Conservation (phyloP, 2,797 vertebrate genomes). For the Silurus aristotelis region DNA sequence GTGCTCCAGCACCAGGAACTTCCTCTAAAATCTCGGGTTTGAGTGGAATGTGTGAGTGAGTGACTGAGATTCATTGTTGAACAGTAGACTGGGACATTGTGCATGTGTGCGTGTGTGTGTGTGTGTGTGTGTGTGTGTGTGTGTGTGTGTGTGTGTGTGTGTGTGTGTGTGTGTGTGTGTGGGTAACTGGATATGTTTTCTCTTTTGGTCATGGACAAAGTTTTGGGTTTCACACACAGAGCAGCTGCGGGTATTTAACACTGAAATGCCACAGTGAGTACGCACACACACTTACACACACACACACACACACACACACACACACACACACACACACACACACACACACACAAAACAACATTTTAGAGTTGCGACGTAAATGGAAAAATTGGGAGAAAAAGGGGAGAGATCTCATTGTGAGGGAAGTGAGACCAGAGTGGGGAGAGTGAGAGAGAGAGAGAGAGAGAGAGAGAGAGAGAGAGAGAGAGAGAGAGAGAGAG, state of each 20-base stretch:
- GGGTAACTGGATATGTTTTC: slow-evolving; percentile 42
- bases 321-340: not conserved
- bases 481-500: slow-evolving; percentile 38
- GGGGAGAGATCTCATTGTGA: slow-evolving; percentile 1
- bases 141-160: not conserved
- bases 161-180: slow-evolving; percentile 10
- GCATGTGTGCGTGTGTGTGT: not conserved
- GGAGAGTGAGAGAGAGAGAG: slow-evolving; percentile 37
- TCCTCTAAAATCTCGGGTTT: not conserved
- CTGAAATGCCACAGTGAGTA: slow-evolving; percentile 62
- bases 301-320: not conserved
- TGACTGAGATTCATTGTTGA: not conserved
- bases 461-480: no score
- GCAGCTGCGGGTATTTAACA: slow-evolving; percentile 78
- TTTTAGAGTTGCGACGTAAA: slow-evolving; percentile 70
- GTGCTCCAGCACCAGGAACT: not conserved
- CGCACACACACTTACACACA: slow-evolving; percentile 51
- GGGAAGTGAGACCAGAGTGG: slow-evolving; percentile 8
- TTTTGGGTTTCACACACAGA: slow-evolving; percentile 71
- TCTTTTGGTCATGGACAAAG: slow-evolving; percentile 57
- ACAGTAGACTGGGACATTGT: not conserved
- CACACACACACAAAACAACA: slow-evolving; percentile 35
- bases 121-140: slow-evolving; percentile 12
- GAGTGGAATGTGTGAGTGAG: not conserved
- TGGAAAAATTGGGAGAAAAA: slow-evolving; percentile 58